Evolutionary conservation across 2,888 invertebrate genomes (phyloP).

Genomic region (Mythimna lalbum): DNA sequence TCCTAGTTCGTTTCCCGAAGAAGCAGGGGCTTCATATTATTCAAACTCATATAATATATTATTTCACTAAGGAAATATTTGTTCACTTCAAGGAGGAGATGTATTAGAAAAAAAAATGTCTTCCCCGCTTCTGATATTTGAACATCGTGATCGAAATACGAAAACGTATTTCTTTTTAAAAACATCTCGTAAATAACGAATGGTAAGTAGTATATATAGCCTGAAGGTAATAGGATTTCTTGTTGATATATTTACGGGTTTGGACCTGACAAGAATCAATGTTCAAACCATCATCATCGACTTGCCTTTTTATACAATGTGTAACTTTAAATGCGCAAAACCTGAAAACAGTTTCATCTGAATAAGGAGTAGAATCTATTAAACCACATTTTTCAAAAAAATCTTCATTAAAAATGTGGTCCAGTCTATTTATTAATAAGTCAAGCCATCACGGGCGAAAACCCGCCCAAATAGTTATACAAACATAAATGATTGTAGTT

Average conservation of each 20-base stretch:
- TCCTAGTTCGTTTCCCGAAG: slow-evolving; percentile 29
- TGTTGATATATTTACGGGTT: neutral
- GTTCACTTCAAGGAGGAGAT: slow-evolving; percentile 8
- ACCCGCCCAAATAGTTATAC: too few species aligned
- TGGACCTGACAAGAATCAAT: neutral
- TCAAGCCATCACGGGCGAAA: too few species aligned
- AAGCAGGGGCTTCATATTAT: slow-evolving; percentile 29
- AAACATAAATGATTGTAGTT: too few species aligned
- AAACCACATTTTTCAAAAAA: too few species aligned
- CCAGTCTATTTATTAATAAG: too few species aligned
- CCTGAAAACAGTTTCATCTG: too few species aligned
- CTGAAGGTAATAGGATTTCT: neutral
- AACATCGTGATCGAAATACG: neutral
- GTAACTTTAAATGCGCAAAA: too few species aligned
- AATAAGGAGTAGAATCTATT: too few species aligned
- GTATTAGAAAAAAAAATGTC: neutral
- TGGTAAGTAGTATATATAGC: too few species aligned
- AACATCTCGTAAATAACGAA: neutral
- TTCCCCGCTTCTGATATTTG: neutral
- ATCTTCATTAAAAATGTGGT: too few species aligned
- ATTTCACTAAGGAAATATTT: slow-evolving; percentile 48
- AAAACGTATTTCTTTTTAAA: slow-evolving; percentile 1
- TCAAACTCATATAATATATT: slow-evolving; percentile 26
- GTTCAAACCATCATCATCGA: too few species aligned
- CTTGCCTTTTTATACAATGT: too few species aligned